Evolutionary conservation across 2,888 invertebrate species (phyloP).

Genomic region (Kryphioiulus occultus): DNA sequence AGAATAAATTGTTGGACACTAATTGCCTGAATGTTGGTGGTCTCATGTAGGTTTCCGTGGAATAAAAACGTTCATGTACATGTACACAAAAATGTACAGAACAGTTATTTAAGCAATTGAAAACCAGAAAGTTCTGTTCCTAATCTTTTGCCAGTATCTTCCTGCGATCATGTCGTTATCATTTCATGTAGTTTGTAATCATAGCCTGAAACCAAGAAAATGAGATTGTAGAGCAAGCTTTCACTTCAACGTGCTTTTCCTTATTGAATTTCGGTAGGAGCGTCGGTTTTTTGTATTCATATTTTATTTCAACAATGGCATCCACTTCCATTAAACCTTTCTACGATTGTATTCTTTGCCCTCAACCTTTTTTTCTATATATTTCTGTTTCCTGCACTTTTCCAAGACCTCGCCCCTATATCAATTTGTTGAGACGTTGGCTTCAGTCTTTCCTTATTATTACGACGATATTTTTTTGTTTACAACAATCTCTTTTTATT

Average conservation of each 20-base stretch:
- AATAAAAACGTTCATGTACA: background rate
- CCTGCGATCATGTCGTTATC: background rate
- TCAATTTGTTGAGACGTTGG: constrained; percentile 13
- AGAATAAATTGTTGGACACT: too few species aligned
- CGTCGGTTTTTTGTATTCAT: constrained; percentile 10
- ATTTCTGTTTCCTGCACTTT: constrained; percentile 21
- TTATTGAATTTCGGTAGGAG: background rate
- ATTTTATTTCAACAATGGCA: constrained; percentile 27
- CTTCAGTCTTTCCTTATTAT: background rate
- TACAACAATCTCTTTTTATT: constrained; percentile 27
- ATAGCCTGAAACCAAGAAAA: constrained; percentile 34
- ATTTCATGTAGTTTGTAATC: constrained; percentile 32
- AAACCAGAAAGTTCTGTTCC: background rate
- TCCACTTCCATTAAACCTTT: constrained; percentile 28
- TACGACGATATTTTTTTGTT: constrained; percentile 4
- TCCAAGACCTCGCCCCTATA: constrained; percentile 13
- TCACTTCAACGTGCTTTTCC: background rate
- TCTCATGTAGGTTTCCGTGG: background rate
- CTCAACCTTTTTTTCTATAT: background rate
- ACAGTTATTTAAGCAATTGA: background rate
- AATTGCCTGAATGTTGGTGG: background rate
- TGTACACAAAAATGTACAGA: background rate
- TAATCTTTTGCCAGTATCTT: background rate
- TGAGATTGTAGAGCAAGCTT: background rate
- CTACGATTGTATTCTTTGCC: background rate